Evolutionary conservation across 1,140 invertebrate genomes (phyloP).

Genomic region (Triops longicaudatus): DNA sequence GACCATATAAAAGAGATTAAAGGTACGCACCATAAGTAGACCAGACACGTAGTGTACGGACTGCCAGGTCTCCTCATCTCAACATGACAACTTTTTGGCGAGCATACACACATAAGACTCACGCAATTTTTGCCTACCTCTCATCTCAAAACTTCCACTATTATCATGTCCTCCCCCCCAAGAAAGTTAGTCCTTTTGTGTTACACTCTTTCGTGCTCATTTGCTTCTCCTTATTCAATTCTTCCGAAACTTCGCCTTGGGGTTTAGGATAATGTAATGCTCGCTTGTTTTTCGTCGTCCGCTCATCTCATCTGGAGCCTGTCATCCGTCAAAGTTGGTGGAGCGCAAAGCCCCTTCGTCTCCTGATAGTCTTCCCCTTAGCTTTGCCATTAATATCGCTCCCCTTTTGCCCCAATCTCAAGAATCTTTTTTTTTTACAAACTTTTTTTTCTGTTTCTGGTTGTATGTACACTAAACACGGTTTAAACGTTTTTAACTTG

Average conservation of each 20-base stretch:
- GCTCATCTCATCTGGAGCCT: slow-evolving; percentile 11
- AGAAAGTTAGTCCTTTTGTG: slow-evolving; percentile 3
- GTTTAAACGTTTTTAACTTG: background rate
- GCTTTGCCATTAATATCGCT: slow-evolving; percentile 3
- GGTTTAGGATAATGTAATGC: slow-evolving; percentile 15
- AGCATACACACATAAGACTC: background rate
- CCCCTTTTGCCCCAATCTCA: slow-evolving; percentile 1
- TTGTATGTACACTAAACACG: background rate
- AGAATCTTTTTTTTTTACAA: background rate
- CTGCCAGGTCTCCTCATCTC: background rate
- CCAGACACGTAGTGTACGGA: background rate
- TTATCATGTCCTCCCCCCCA: background rate
- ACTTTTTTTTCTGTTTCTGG: background rate
- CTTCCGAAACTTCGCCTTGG: slow-evolving; percentile 14
- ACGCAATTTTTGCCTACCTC: background rate
- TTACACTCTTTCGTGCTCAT: background rate
- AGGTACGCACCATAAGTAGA: background rate
- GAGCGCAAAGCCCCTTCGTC: slow-evolving; percentile 11
- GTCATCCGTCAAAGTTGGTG: slow-evolving; percentile 14
- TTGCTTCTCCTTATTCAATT: slow-evolving; percentile 8
- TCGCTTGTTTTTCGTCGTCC: slow-evolving; percentile 11
- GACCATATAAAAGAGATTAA: slow-evolving; percentile 4
- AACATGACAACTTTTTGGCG: background rate
- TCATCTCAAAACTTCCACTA: background rate
- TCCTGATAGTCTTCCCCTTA: slow-evolving; percentile 12